phyloP scores from a whole-genome alignment of 2,797 vertebrate genomes.

The Pristis pectinata region DNA sequence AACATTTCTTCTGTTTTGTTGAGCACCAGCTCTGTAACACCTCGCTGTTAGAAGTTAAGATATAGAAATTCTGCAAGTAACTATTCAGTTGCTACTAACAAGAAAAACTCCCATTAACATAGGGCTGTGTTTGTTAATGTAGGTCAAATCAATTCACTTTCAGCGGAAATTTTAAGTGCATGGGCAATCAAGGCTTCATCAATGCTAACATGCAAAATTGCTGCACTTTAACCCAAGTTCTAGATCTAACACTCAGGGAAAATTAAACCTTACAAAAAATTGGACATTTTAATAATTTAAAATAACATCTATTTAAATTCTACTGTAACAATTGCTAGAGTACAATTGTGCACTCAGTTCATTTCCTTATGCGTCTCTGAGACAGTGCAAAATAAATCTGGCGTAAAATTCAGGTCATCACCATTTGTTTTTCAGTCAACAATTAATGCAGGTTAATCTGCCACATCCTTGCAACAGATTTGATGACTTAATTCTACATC shows the following conservation, averaged over 20 bases:
- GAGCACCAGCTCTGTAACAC: not conserved
- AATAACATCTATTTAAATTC: not conserved
- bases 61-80: not conserved
- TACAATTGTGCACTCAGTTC: not conserved
- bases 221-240: not conserved
- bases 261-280: not conserved
- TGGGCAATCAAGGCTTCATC: not conserved
- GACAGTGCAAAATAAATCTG: not conserved
- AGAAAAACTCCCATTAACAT: not conserved
- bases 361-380: not conserved
- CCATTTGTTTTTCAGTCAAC: no score
- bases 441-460: no score
- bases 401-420: no score
- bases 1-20: not conserved
- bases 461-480: no score
- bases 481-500: no score
- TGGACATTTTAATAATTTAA: not conserved
- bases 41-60: not conserved
- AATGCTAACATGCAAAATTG: not conserved
- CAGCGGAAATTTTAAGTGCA: not conserved
- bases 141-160: slow-evolving; percentile 23
- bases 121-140: not conserved
- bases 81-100: not conserved
- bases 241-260: not conserved
- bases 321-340: not conserved